Base-by-base conservation (phyloP, 2,113 vertebrate genomes). In the Callopanchax toddi region DNA sequence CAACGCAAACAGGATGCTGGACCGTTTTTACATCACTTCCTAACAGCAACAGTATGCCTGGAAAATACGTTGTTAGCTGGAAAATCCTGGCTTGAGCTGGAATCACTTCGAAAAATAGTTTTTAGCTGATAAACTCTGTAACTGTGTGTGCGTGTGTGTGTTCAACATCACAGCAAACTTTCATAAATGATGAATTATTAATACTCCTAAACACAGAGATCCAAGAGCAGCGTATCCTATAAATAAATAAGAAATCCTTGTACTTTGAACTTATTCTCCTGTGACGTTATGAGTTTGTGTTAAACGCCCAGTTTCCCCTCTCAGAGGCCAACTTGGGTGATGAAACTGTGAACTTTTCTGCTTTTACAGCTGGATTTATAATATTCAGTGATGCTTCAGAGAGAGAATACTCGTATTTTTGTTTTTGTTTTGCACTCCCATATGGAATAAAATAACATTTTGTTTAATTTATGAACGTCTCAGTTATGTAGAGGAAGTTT, bases 161-260 rank as follows among this genome's bases (percentile, higher is more conserved):
- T 62, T 65, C 32, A 44, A 25, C 65, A 68, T 53, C 64, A 21
- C 44, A 26, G 40, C 60, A 25, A 67, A 73, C 55, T 74, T 62
- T 60, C 50, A 63, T 26, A 0, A n/a, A 53, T 62, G 26, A 63
- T 84, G 12, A 78, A 90, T 84, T 79, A 80, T 86, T 86, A 60
- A 86, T 82, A 56, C 17, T 13, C 53, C 60, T 86, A 84, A 89
- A 89, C 85, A 80, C 67, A 57, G 43, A 39, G 67, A 82, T 86
- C 67, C 61, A 63, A 80, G 79, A 73, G 72, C 68, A 78, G 62
- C 73, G 62, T 67, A 57, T 34, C 50, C 67, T 48, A 86, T 91
- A 51, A 89, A 89, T 89, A 84, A 87, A 86, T 74, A 58, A 86
- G 61, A 63, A 43, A 42, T 48, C 54, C 60, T 67, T 66, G 46